A percentile compares a stretch with the other conserved stretches of the same genome.
phyloP scores from a whole-genome alignment of 2,888 invertebrate genomes.

The Stictocephala bisonia region DNA sequence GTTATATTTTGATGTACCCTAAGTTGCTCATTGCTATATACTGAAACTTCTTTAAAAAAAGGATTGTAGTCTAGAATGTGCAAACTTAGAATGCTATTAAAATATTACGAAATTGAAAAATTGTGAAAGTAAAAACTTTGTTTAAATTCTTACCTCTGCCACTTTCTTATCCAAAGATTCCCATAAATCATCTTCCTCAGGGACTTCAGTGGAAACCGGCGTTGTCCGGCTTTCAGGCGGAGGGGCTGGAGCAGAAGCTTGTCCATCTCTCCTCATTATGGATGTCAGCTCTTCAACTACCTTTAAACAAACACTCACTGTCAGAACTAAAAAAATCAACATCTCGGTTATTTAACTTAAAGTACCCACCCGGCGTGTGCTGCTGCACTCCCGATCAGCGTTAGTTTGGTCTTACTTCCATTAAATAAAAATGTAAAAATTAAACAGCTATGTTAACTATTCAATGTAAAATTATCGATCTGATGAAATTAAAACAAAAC shows the following conservation, averaged over 20 bases:
- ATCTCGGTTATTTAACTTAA: neutral
- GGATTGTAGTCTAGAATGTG: neutral
- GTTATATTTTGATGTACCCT: neutral
- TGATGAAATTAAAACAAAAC: neutral
- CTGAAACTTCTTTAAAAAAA: neutral
- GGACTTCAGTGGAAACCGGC: neutral
- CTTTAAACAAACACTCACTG: slow-evolving; percentile 1
- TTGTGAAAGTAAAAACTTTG: no score
- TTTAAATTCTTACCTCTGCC: neutral
- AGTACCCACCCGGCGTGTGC: neutral
- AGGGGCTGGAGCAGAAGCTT: neutral
- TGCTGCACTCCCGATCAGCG: neutral
- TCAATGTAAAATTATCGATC: neutral
- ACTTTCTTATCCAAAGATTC: neutral
- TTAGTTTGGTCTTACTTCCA: neutral
- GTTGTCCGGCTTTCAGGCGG: neutral
- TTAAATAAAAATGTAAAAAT: neutral
- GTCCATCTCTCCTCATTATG: neutral
- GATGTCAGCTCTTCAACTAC: neutral
- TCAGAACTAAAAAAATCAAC: neutral
- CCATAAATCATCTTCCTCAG: neutral
- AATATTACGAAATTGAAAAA: no score
- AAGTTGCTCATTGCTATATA: neutral
- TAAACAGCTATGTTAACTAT: neutral
- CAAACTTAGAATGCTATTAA: neutral